Conservation (phyloP, 2,113 vertebrate genomes). For the Vireo altiloquus region DNA sequence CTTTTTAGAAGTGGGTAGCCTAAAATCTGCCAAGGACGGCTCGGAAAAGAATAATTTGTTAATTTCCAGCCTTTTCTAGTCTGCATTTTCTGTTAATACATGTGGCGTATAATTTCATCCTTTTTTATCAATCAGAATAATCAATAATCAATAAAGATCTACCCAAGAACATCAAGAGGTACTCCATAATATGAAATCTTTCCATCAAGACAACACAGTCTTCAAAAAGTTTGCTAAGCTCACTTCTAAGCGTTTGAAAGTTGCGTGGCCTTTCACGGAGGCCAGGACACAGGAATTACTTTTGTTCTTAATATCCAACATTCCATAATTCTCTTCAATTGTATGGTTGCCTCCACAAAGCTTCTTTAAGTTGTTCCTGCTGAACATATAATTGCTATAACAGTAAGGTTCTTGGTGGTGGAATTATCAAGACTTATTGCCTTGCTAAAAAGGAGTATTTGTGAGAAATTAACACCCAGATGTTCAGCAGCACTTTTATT, state of each 20-base stretch:
- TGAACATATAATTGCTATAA: neutral
- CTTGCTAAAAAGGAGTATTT: neutral
- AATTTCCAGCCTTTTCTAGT: neutral
- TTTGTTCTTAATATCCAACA: neutral
- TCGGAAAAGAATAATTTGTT: neutral
- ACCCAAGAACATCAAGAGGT: neutral
- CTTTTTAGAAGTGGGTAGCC: neutral
- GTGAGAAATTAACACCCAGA: neutral
- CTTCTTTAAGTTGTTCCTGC: neutral
- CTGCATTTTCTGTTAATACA: neutral
- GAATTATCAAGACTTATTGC: neutral
- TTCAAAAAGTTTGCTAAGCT: neutral
- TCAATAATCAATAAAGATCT: neutral
- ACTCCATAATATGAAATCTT: neutral
- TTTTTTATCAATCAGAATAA: neutral
- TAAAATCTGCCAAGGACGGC: neutral
- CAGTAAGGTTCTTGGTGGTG: neutral
- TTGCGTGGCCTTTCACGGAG: rapidly evolving
- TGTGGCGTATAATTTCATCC: neutral
- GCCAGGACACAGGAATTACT: neutral
- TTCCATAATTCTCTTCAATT: neutral
- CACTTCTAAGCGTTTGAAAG: neutral
- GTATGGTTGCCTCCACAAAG: neutral
- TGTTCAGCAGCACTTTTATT: neutral
- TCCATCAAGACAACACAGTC: neutral